Evolutionary conservation across 2,888 invertebrate species (phyloP), one percentile per base, ranked within the genome.

Genomic region (Aethes cnicana): DNA sequence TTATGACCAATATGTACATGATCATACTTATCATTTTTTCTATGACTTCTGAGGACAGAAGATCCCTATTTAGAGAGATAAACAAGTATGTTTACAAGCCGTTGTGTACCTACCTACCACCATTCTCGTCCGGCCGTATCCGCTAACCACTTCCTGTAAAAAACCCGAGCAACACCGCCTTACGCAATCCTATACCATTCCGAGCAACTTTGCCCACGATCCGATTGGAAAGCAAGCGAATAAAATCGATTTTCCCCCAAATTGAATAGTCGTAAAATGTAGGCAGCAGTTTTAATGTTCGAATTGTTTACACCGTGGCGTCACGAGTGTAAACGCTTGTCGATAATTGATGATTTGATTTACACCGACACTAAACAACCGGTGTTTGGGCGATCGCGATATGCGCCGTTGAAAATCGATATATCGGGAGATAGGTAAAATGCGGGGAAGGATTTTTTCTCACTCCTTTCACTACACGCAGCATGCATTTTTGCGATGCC

Each of bases 331-430:
- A 88, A 88, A 89, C 89, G 82, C 75, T 83, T 82, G 84, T 84
- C 86, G 84, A 86, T 88, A 89, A 88, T 89, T 88, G 89, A 88
- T 85, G 87, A 88, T 85, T 87, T 89, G 89, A 89, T 89, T 88
- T 88, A 88, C 85, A 85, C 77, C 87, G 81, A 82, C 80, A 85
- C 87, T 83, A 88, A 88, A 89, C 87, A 85, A 83, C 83, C 84
- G 82, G 84, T 87, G 87, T 88, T 88, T 87, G 78, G 87, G 78
- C 71, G 80, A 81, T 71, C 75, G 68, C 59, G 75, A 73, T 75
- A 72, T 77, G 75, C 62, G 78, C 76, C 80, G 82, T 82, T 85
- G 80, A 81, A 81, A 77, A 67, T 48, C 47, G 41, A 30, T 37
- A 26, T 30, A 37, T 36, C 30, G 43, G 17, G 21, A 37, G 39